phyloP scores from a whole-genome alignment of 2,113 vertebrate species.

The Myiozetetes cayanensis region DNA sequence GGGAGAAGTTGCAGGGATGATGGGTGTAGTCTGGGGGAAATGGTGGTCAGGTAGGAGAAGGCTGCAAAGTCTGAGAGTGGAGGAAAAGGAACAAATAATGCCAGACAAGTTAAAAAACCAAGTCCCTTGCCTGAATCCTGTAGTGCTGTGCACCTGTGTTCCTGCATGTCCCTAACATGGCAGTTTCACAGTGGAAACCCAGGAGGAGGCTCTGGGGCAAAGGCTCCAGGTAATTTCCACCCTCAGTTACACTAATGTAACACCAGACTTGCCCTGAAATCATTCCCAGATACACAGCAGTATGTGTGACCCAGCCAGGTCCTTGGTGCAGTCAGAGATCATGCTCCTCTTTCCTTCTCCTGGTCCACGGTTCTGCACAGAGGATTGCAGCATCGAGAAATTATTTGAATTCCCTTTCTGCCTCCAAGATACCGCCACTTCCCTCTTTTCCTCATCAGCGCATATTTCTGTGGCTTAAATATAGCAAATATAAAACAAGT shows the following conservation, averaged over 20 bases:
- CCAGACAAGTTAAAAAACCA: neutral
- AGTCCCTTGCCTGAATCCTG: neutral
- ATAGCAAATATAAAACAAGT: conserved; percentile 56
- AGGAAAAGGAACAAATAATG: neutral
- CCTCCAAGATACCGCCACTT: neutral
- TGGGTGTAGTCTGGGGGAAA: neutral
- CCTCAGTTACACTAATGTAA: neutral
- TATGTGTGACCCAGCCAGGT: fast-evolving
- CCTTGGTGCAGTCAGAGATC: neutral
- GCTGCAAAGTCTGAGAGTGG: neutral
- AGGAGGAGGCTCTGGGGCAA: neutral
- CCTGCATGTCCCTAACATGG: neutral
- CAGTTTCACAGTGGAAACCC: neutral
- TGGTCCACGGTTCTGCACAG: neutral
- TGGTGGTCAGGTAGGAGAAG: neutral
- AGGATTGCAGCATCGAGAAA: neutral
- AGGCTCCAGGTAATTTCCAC: neutral
- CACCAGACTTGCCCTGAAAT: neutral
- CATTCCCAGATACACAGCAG: neutral
- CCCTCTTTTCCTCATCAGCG: neutral
- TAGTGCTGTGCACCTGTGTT: neutral
- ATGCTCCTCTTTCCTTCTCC: neutral
- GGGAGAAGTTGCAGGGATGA: neutral
- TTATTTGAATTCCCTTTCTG: neutral
- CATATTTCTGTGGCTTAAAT: conserved; percentile 56